Evolutionary conservation across 2,888 invertebrate species (phyloP), one percentile per base, ranked within the genome.

Genomic region (Leptinotarsa peninsularis): DNA sequence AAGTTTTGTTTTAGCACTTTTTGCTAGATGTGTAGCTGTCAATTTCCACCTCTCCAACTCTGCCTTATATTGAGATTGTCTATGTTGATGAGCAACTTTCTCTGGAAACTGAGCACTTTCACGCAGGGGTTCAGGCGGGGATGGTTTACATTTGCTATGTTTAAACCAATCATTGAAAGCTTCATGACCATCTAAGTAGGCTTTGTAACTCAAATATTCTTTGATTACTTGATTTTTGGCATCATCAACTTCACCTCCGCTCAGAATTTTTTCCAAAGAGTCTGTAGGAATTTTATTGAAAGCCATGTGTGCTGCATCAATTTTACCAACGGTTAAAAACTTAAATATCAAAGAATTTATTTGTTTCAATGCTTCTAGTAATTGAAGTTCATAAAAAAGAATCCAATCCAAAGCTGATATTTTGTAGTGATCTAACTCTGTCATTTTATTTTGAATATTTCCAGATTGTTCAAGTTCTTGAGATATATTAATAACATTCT

Each of bases 141-240:
- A 90, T 0, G 98, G 98, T 86, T 93, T 93, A 0, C 92, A 93
- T 84, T 95, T 93, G 81, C 91, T 95, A 84, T 95, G 93, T 80
- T 94, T 92, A 81, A 95, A 95, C 98, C 98, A 98, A 82, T 95
- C 94, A 79, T 94, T 93, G 88, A 97, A 98, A 10, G 94, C 93
- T 87, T 97, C 96, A 77, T 96, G 91, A 4, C 96, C 96, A 84
- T 95, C 94, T 80, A 98, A 89, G 86, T 97, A 98, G 0, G 95
- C 92, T 88, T 95, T 94, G 84, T 96, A 92, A 87, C 97, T 96
- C 50, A 98, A 90, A 88, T 95, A 95, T 87, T 98, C 98, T 81
- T 95, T 92, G 72, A 97, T 86, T 68, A 88, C 88, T 80, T 89
- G 89, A 78, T 89, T 83, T 5, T 87, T 87, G 82, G 90, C 89